Conservation (phyloP, 2,888 invertebrate genomes). For the Nomada lathburiana region DNA sequence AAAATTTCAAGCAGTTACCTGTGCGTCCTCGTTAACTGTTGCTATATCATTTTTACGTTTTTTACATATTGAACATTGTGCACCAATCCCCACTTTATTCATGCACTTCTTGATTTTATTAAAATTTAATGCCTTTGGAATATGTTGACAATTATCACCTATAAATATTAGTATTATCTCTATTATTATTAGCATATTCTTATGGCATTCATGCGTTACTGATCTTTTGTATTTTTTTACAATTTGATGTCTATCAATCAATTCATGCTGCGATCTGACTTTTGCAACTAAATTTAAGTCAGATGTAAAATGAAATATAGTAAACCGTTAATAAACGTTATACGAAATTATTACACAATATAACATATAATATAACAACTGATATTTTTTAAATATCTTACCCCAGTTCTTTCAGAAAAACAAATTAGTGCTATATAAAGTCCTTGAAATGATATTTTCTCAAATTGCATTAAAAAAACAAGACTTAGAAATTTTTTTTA, state of each 20-base stretch:
- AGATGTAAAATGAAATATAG: background rate
- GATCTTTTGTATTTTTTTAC: background rate
- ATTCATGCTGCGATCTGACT: background rate
- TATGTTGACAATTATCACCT: constrained; percentile 87
- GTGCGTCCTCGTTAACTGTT: constrained; percentile 84
- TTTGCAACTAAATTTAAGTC: background rate
- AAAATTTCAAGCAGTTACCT: background rate
- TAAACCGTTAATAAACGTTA: too few relatives aligned
- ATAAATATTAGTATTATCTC: background rate
- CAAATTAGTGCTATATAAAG: background rate
- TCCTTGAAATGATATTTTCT: background rate
- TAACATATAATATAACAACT: background rate
- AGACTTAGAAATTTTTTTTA: background rate
- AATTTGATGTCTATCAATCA: background rate
- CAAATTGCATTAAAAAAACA: background rate
- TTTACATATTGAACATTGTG: constrained; percentile 87
- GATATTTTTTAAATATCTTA: background rate
- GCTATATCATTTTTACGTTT: constrained; percentile 85
- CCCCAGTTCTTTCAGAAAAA: background rate
- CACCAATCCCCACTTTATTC: constrained; percentile 85
- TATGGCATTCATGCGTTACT: background rate
- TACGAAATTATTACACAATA: background rate
- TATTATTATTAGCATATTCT: background rate
- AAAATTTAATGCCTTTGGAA: constrained; percentile 89
- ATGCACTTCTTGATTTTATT: constrained; percentile 87